A percentile compares a stretch with the other conserved stretches of the same genome.
These are phyloP conservation scores for Steinernema feltiae DNA, from an alignment of 1,140 invertebrate species.

Conservation along the genomic window DNA sequence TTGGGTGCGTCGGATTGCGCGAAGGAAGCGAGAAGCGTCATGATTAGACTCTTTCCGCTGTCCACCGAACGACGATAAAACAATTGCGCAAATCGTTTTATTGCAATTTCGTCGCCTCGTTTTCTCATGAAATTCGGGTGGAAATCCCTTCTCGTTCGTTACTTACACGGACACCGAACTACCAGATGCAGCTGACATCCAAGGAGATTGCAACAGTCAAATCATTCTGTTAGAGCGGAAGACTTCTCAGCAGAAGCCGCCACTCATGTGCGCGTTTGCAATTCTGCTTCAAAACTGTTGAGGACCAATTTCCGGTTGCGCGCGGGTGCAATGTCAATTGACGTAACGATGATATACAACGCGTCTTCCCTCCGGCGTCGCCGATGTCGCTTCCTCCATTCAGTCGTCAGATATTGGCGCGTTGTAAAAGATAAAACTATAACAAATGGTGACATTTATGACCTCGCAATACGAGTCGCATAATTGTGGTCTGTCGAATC, in stretches of 20 bases:
- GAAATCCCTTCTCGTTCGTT: too few species aligned
- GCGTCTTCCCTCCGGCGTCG: background rate
- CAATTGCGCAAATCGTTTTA: slow-evolving; percentile 7
- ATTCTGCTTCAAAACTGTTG: background rate
- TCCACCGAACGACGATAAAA: too few species aligned
- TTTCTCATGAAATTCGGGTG: background rate
- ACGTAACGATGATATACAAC: slow-evolving; percentile 1
- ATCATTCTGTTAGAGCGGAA: too few species aligned
- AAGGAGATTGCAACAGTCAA: too few species aligned
- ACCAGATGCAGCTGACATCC: too few species aligned
- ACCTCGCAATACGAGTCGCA: slow-evolving; percentile 9
- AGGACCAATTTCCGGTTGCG: background rate
- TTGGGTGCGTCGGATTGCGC: background rate
- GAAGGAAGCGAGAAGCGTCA: background rate
- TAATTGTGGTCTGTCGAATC: background rate
- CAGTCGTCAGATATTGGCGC: background rate
- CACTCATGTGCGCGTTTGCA: background rate
- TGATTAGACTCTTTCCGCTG: background rate
- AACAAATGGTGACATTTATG: slow-evolving; percentile 12
- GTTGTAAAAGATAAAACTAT: slow-evolving; percentile 10
- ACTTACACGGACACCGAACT: too few species aligned
- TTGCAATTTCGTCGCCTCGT: background rate
- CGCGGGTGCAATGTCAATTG: too few species aligned
- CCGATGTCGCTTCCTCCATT: background rate
- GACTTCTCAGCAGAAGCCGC: background rate